Evolutionary conservation across 2,888 invertebrate genomes (phyloP).

Genomic region (Apodemia zela): DNA sequence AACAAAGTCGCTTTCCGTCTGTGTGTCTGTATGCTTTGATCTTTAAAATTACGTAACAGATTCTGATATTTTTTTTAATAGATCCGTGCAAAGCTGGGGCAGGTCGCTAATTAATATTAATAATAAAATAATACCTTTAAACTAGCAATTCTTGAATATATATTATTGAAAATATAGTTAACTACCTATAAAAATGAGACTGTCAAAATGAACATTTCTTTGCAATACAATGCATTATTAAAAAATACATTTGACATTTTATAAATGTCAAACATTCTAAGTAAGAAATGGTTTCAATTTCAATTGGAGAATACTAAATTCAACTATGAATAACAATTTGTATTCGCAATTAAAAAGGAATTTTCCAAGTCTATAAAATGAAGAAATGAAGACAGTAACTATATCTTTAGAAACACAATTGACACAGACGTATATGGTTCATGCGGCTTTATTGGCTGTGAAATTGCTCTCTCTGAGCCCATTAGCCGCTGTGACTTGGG

Average conservation of each 20-base stretch:
- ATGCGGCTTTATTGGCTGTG: slow-evolving; percentile 48
- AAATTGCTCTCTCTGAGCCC: slow-evolving; percentile 49
- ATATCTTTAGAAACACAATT: slow-evolving; percentile 45
- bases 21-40: too few relatives aligned
- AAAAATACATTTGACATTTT: background rate
- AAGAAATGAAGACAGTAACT: slow-evolving; percentile 35
- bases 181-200: background rate
- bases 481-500: slow-evolving; percentile 50
- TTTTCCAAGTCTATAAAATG: slow-evolving; percentile 4
- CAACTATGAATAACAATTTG: slow-evolving; percentile 1
- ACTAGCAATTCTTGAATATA: too few relatives aligned
- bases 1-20: too few relatives aligned
- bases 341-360: slow-evolving; percentile 28
- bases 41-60: too few relatives aligned
- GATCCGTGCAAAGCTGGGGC: too few relatives aligned
- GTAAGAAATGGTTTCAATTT: background rate
- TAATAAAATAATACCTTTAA: too few relatives aligned
- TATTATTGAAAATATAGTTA: too few relatives aligned
- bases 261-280: background rate
- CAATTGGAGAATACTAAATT: background rate
- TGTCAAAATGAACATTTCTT: background rate
- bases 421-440: slow-evolving; percentile 49
- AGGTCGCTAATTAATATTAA: too few relatives aligned
- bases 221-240: background rate
- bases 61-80: too few relatives aligned